Conservation (phyloP, 2,888 invertebrate species). For the Polydesmus complanatus region DNA sequence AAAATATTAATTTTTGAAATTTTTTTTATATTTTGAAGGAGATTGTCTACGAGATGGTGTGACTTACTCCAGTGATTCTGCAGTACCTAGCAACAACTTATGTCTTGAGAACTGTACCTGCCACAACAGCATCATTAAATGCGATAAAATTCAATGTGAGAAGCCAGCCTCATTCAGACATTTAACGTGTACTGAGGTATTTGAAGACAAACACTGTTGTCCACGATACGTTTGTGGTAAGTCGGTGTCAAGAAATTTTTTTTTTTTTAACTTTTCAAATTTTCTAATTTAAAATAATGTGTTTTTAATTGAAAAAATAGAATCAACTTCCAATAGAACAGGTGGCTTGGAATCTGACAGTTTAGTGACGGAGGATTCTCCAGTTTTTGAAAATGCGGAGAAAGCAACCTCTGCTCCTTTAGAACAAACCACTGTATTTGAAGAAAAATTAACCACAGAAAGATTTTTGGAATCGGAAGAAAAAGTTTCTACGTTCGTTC, state of each 20-base stretch:
- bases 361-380: neutral
- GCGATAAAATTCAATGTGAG: conserved; percentile 9
- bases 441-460: too few relatives aligned
- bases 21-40: conserved; percentile 1
- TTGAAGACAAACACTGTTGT: conserved; percentile 13
- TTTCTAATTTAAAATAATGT: neutral
- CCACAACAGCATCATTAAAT: conserved; percentile 13
- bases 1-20: neutral
- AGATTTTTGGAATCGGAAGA: too few relatives aligned
- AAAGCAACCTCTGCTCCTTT: neutral
- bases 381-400: neutral
- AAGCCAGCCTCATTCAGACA: neutral
- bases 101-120: conserved; percentile 19
- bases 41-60: conserved; percentile 18
- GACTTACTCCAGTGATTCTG: conserved; percentile 17
- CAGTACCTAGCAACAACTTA: conserved; percentile 18
- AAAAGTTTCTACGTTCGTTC: too few relatives aligned
- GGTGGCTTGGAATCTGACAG: neutral
- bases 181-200: conserved; percentile 4
- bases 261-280: neutral
- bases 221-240: conserved; percentile 14
- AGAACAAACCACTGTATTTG: neutral
- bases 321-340: neutral
- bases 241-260: too few relatives aligned
- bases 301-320: neutral